phyloP scores from a whole-genome alignment of 2,113 vertebrate genomes.

The Lepisosteus osseus region DNA sequence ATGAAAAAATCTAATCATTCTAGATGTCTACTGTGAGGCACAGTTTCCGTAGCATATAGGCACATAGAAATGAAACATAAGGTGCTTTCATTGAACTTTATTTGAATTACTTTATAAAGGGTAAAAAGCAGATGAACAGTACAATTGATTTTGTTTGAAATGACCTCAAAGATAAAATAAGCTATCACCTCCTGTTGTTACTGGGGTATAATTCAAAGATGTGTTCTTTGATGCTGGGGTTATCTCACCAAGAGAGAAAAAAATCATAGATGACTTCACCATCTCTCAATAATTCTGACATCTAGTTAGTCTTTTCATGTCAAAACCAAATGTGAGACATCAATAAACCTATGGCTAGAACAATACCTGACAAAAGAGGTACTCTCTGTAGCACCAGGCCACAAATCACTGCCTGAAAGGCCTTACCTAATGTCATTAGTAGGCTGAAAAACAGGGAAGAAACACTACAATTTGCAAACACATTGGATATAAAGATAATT shows the following conservation, averaged over 20 bases:
- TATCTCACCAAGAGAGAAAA: slow-evolving; percentile 11
- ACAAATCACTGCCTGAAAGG: slow-evolving; percentile 27
- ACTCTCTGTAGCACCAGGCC: slow-evolving; percentile 27
- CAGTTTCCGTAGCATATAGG: too few species aligned
- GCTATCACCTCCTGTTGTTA: slow-evolving; percentile 8
- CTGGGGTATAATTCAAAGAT: slow-evolving; percentile 13
- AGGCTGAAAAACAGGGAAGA: slow-evolving; percentile 19
- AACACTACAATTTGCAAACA: slow-evolving; percentile 19
- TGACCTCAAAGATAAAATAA: slow-evolving; percentile 16
- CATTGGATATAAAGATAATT: slow-evolving; percentile 18
- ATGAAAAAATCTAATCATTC: too few species aligned
- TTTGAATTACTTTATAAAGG: too few species aligned
- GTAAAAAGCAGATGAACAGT: slow-evolving; percentile 1
- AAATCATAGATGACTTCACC: slow-evolving; percentile 22
- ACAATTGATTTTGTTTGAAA: slow-evolving; percentile 5
- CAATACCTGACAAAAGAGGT: slow-evolving; percentile 69
- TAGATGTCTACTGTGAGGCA: too few species aligned
- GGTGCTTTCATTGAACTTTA: too few species aligned
- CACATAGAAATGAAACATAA: too few species aligned
- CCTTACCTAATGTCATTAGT: slow-evolving; percentile 27
- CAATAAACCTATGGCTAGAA: slow-evolving; percentile 63
- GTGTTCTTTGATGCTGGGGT: slow-evolving; percentile 16
- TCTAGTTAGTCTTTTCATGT: slow-evolving; percentile 13
- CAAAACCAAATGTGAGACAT: slow-evolving; percentile 28
- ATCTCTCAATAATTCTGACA: slow-evolving; percentile 27